Evolutionary conservation across 2,113 vertebrate species (phyloP), one percentile per base, ranked within the genome.

Genomic region (Emydura subglobosa): DNA sequence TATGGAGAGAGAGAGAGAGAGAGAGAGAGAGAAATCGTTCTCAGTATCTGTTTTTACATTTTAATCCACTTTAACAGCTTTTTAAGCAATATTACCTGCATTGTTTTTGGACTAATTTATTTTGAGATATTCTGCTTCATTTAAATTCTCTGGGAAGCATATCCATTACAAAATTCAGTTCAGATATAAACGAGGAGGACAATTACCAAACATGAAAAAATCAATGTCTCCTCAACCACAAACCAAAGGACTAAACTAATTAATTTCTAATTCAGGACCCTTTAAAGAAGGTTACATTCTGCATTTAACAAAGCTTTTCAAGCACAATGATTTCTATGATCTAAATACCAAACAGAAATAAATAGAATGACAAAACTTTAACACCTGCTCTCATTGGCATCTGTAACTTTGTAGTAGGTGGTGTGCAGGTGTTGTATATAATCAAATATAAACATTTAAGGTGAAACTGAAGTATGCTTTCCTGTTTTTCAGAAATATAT

Each of bases 71-170:
- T 88, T 85, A 81, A n/a, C 93, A 80, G 80, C 55, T 91, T 79
- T 94, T 92, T 8, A 94, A 83, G 82, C 34, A 93, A 94, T 59
- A 91, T 78, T 92, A 96, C 49, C 83, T 95, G 88, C 12, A 94
- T 31, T 39, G 88, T 21, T 51, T 25, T 42, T 10, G 2, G 54
- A 93, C 31, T 91, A 29, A 72, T 27, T 5, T 53, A 82, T 76
- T 92, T 93, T 85, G 74, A 95, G 76, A 68, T 51, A 89, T 89
- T n/a, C 81, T 68, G 85, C 85, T 88, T 74, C 0, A 74, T 83
- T 95, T 85, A 51, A 57, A 29, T 51, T 92, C 91, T 81, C 72
- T 82, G 55, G 49, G 53, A 8, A 1, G 89, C 94, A 79, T 54
- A 91, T 90, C 83, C 42, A 86, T 80, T 92, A 19, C 5, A 31